These are phyloP conservation scores for Latrodectus geometricus DNA, from an alignment of 1,140 invertebrate species.

Conservation along the genomic window DNA sequence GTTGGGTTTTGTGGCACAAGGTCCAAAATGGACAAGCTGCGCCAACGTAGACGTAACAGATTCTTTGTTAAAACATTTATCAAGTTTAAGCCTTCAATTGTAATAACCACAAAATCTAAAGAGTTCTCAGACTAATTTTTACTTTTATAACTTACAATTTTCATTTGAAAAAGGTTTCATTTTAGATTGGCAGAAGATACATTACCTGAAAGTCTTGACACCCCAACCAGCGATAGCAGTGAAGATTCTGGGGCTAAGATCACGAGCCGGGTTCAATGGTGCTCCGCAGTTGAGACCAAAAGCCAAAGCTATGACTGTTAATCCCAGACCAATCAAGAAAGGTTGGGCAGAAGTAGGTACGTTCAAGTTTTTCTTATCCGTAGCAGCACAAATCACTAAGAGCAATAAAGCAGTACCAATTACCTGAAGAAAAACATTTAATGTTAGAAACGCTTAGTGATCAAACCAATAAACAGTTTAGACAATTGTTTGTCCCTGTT, in stretches of 20 bases:
- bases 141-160: neutral
- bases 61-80: too few relatives aligned
- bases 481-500: too few relatives aligned
- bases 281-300: constrained; percentile 72
- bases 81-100: too few relatives aligned
- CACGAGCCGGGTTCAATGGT: constrained; percentile 73
- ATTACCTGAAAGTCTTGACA: constrained; percentile 66
- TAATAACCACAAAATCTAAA: neutral
- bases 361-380: constrained; percentile 72
- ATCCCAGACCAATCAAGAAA: constrained; percentile 70
- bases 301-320: constrained; percentile 72
- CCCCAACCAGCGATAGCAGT: constrained; percentile 71
- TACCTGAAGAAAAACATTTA: constrained; percentile 68
- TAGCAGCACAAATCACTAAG: constrained; percentile 72
- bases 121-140: neutral
- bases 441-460: too few relatives aligned
- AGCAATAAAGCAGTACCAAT: constrained; percentile 73
- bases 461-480: too few relatives aligned
- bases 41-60: too few relatives aligned
- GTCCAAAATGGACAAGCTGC: too few relatives aligned
- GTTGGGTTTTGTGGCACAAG: too few relatives aligned
- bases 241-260: constrained; percentile 72
- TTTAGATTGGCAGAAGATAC: neutral
- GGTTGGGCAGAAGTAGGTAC: constrained; percentile 63
- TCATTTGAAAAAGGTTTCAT: too few relatives aligned